phyloP scores from a whole-genome alignment of 1,140 invertebrate species.

The Luehdorfia chinensis region DNA sequence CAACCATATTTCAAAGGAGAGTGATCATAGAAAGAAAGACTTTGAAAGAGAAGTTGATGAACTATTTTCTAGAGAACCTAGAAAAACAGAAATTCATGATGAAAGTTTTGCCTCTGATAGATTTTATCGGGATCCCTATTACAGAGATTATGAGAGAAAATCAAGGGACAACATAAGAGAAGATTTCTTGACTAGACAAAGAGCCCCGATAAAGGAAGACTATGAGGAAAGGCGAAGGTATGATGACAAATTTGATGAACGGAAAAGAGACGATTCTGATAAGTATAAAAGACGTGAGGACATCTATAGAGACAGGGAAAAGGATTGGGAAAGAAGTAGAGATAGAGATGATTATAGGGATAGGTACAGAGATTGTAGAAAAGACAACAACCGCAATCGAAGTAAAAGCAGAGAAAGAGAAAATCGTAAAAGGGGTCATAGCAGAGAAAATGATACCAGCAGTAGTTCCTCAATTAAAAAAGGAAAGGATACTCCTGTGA shows the following conservation, averaged over 20 bases:
- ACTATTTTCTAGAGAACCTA: constrained; percentile 45
- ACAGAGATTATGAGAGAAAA: constrained; percentile 39
- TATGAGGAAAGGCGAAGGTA: constrained; percentile 39
- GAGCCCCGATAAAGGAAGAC: constrained; percentile 26
- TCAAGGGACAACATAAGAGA: constrained; percentile 30
- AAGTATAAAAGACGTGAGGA: constrained; percentile 46
- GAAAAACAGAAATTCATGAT: constrained; percentile 29
- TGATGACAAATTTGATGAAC: constrained; percentile 44
- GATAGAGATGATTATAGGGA: constrained; percentile 37
- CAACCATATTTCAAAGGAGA: constrained; percentile 76
- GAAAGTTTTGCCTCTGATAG: constrained; percentile 21
- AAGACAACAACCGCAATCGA: constrained; percentile 30
- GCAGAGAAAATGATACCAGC: constrained; percentile 37
- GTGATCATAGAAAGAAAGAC: constrained; percentile 44
- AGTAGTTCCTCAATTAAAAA: constrained; percentile 34
- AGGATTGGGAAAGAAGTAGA: constrained; percentile 23
- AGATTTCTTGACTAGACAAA: constrained; percentile 31
- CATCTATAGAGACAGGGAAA: constrained; percentile 37
- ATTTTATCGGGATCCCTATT: constrained; percentile 25
- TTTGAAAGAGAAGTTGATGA: constrained; percentile 61
- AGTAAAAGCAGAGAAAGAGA: constrained; percentile 46
- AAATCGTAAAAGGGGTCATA: constrained; percentile 49
- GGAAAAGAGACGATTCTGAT: constrained; percentile 60
- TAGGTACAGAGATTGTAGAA: constrained; percentile 26
- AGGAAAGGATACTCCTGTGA: constrained; percentile 29